Base-by-base conservation (phyloP, 2,797 vertebrate species). In the Peromyscus eremicus region DNA sequence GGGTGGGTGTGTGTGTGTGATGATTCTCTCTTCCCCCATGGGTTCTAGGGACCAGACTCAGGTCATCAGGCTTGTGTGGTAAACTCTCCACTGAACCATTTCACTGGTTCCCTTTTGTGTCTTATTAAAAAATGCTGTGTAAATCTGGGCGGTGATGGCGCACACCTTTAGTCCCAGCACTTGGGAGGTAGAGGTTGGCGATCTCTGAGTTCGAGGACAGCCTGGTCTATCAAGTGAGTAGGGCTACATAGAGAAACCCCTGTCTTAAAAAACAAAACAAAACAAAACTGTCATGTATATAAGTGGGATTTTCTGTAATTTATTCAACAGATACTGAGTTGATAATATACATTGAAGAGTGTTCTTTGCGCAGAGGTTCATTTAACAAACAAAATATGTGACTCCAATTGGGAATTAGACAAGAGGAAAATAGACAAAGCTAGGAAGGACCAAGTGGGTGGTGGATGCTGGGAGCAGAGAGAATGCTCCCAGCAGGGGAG, bases 121-220 rank as follows among this genome's bases (percentile, higher is more conserved):
- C 49, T 77, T 89, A 80, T 68, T 89, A 68, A 97, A 94, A 71
- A 64, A 87, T 13, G 68, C 23, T 94, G 17, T 79, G 71, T 73
- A 73, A 25, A 40, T 37, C 37, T 43, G 37, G 37, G 70, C 0
- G 9, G n/a, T 73, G 70, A 9, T 71, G 4, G 7, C 2, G 0
- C 19, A 40, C 9, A 23, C 37, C 37, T 73, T 73, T 73, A 73
- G 73, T 40, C 70, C 70, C 70, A 73, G n/a, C 70, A 40, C 9
- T 73, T 5, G 19, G 37, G n/a, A 40, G 19, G 37, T 19, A 73
- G 70, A 73, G 29, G 66, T 32, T 34, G 66, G 66, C 29, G 14
- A 6, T 68, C 32, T 68, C 29, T 68, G 66, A 68, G 9, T 66
- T 32, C 5, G 19, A 23, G 70, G n/a, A 19, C 70, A 73, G 70